These are phyloP conservation scores for Nasonovia ribisnigri DNA, from an alignment of 2,888 invertebrate species.

Conservation along the genomic window DNA sequence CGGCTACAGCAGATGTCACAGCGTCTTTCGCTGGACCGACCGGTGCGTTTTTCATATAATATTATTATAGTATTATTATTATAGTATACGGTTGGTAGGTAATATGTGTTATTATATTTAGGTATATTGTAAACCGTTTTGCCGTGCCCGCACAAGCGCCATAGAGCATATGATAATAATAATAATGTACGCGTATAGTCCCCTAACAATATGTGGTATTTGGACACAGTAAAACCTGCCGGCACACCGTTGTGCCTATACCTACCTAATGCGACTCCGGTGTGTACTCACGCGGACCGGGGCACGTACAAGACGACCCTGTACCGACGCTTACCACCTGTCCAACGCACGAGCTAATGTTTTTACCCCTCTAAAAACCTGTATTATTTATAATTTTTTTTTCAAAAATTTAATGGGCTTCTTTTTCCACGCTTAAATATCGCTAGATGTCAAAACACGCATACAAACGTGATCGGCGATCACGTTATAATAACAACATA, in stretches of 20 bases:
- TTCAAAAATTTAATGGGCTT: slow-evolving; percentile 1
- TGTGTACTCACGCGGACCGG: neutral
- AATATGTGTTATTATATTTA: neutral
- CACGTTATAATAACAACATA: neutral
- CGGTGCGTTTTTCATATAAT: neutral
- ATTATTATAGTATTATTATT: slow-evolving; percentile 4
- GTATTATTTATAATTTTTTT: slow-evolving; percentile 33
- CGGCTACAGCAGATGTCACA: neutral
- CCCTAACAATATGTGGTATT: slow-evolving; percentile 22
- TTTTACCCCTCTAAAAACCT: neutral
- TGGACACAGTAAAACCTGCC: neutral
- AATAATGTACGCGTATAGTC: neutral
- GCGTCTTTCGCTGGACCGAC: neutral
- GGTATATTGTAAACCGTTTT: neutral
- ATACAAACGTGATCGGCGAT: neutral
- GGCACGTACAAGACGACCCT: slow-evolving; percentile 11
- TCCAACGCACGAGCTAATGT: slow-evolving; percentile 57
- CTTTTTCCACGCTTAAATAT: neutral
- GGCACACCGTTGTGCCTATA: neutral
- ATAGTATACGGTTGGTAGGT: neutral
- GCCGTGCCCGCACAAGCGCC: slow-evolving; percentile 21
- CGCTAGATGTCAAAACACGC: slow-evolving; percentile 30
- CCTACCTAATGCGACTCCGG: neutral
- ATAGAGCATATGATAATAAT: neutral
- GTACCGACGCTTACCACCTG: slow-evolving; percentile 48